Evolutionary conservation across 2,888 invertebrate genomes (phyloP), one percentile per base, ranked within the genome.

Genomic region (Crematogaster levior): DNA sequence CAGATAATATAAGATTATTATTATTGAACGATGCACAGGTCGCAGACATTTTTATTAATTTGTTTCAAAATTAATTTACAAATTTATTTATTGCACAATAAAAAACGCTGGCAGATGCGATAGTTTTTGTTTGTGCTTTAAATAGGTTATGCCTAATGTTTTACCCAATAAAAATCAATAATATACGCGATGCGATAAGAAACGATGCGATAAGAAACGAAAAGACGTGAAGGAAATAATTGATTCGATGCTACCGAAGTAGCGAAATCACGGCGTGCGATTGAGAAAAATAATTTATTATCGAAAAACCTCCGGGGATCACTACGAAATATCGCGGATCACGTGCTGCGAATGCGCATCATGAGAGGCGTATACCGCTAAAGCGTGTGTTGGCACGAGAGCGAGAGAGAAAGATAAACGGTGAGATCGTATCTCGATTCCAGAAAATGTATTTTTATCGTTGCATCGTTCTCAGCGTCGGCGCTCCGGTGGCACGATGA

Each of bases 391-490:
- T 21, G 30, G 18, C 84, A 80, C 66, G 46, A 56, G 68, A 27
- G 40, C 24, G 12, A 10, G n/a, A 43, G 53, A 72, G 15, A 63
- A 12, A 68, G 34, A 79, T 43, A 80, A 37, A 37, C 15, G 18
- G 24, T 30, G 10, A 74, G 37, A 81, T 75, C 7, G 80, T 68
- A 51, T 60, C 68, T 40, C 30, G 61, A 70, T 60, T 61, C 51
- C 56, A 61, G 60, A 63, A 63, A 51, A 56, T 61, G 72, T 48
- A 83, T 63, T 70, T 63, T 70, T 83, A 70, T 70, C 80, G 40
- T 27, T 60, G 61, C 80, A 81, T 80, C 80, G 83, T 34, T 79
- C 77, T 68, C 77, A 79, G 68, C 77, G 77, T 40, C 53, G 40
- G 30, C 43, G 30, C 56, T 79, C 77, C 53, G 77, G 56, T 79